A percentile compares a stretch with the other conserved stretches of the same genome.
Evolutionary conservation across 2,797 vertebrate genomes (phyloP).

Genomic region (Craterocephalus amniculus): DNA sequence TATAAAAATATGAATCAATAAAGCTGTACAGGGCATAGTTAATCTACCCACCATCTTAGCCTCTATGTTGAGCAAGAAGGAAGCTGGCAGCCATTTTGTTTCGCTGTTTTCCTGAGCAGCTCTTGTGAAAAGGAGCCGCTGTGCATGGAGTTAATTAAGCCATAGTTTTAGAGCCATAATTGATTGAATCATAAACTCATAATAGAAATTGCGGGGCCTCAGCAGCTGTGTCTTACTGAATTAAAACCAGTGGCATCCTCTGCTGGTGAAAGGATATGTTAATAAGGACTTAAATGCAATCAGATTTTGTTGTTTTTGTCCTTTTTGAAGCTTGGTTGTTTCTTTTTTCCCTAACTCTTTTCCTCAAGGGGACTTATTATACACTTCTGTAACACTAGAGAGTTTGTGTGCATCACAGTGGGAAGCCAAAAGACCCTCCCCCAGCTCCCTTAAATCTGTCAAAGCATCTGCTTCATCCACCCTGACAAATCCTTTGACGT

Average conservation of each 20-base stretch:
- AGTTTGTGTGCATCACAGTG: conserved; percentile 75
- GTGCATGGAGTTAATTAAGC: conserved; percentile 80
- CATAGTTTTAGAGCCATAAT: conserved; percentile 79
- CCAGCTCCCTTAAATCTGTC: conserved; percentile 81
- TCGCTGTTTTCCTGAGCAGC: conserved; percentile 63
- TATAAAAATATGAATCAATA: conserved; percentile 71
- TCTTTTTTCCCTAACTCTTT: conserved; percentile 71
- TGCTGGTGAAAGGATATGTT: conserved; percentile 79
- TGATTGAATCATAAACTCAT: conserved; percentile 82
- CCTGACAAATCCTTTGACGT: conserved; percentile 82
- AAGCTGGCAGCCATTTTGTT: conserved; percentile 81
- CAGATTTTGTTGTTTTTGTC: conserved; percentile 80
- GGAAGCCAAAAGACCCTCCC: conserved; percentile 75
- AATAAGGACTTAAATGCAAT: conserved; percentile 80
- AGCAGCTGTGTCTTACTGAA: conserved; percentile 78
- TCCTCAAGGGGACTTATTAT: conserved; percentile 87
- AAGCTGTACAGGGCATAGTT: conserved; percentile 63
- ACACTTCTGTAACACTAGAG: conserved; percentile 82
- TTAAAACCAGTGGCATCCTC: conserved; percentile 80
- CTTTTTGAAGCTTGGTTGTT: conserved; percentile 71
- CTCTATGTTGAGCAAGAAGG: conserved; percentile 62
- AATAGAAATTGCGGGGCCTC: conserved; percentile 77
- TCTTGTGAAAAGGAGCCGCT: conserved; percentile 69
- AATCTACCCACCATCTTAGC: conserved; percentile 75
- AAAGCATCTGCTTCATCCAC: conserved; percentile 84